Evolutionary conservation across 2,888 invertebrate genomes (phyloP), one percentile per base, ranked within the genome.

Genomic region (Bombylius major): DNA sequence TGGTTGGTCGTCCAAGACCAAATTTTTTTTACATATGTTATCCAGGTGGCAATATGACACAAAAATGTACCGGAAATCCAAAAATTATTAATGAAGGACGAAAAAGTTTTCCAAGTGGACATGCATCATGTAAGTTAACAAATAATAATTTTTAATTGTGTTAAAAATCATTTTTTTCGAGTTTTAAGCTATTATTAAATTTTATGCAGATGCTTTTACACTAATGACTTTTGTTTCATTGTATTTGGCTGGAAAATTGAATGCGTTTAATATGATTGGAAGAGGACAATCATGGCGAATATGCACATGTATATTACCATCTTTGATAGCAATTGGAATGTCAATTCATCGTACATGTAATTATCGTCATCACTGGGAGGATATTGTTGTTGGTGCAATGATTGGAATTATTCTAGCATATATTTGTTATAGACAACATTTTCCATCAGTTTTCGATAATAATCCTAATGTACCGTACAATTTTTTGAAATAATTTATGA

Each of bases 291-390:
- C 80, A 0, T 78, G 81, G 72, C 76, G 83, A 48, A 69, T 87
- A 6, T 68, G 82, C 45, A 64, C 77, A 7, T 77, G 79, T 56
- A 63, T 83, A 5, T 63, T 78, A 32, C 87, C 88, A 4, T 67
- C 87, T 1, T 62, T 83, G 50, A 62, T 76, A 12, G 87, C 89
- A 0, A 69, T 68, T 0, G 65, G 58, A 5, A 39, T 89, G 52
- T 87, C 86, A 0, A 68, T 87, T 11, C 86, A 86, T 58, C 75
- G 89, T 61, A 85, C 82, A 5, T 85, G 84, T 61, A 89, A 90
- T 70, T 89, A 89, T 69, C 89, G 89, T 65, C 89, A 90, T 67
- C 89, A 89, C 66, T 87, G 86, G 85, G 83, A 89, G 79, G 89
- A 89, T 77, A 82, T 89, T 11, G 69, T 82, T 1, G 82, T 79